Evolutionary conservation across 2,113 vertebrate species (phyloP).

Genomic region (Cyanocitta stelleri): DNA sequence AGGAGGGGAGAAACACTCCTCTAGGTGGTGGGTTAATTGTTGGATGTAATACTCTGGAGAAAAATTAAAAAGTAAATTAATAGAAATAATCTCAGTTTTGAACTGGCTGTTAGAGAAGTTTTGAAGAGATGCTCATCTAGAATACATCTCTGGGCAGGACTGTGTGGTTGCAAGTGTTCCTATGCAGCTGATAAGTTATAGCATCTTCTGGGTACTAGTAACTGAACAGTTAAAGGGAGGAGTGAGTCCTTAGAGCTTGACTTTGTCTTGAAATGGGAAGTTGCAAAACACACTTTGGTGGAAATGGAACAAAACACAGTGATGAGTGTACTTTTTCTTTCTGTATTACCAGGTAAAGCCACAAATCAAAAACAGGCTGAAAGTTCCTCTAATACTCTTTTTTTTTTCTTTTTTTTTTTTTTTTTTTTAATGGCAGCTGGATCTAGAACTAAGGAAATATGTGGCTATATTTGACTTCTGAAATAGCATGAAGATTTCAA

Average conservation of each 20-base stretch:
- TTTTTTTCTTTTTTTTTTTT: neutral
- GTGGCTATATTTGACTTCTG: neutral
- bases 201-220: neutral
- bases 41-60: neutral
- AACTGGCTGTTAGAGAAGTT: neutral
- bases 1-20: neutral
- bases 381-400: accelerated
- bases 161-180: neutral
- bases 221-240: neutral
- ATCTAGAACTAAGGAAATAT: neutral
- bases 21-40: neutral
- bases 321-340: neutral
- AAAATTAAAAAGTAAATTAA: neutral
- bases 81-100: neutral
- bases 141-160: neutral
- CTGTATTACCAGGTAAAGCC: neutral
- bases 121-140: neutral
- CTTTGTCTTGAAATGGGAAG: neutral
- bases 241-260: neutral
- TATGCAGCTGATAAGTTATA: accelerated
- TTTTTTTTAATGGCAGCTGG: neutral
- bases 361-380: neutral
- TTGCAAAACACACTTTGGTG: neutral
- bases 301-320: neutral
- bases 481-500: neutral